phyloP scores from a whole-genome alignment of 2,797 vertebrate genomes.

The Myiotriccus ornatus region DNA sequence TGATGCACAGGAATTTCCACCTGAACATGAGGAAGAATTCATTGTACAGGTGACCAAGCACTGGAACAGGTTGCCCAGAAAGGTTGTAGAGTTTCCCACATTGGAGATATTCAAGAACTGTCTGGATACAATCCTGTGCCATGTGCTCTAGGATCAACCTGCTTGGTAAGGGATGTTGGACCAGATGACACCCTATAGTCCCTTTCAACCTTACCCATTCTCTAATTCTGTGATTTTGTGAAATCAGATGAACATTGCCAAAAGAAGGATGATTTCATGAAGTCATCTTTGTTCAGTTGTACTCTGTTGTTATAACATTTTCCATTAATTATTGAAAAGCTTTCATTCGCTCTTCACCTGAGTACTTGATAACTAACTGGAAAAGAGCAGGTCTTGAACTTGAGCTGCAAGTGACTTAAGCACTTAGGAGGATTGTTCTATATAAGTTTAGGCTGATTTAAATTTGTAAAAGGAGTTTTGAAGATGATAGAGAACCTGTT shows the following conservation, averaged over 20 bases:
- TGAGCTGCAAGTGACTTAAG: not conserved
- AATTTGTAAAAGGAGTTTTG: not conserved
- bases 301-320: not conserved
- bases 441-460: not conserved
- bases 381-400: not conserved
- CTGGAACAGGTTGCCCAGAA: not conserved
- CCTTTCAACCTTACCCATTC: not conserved
- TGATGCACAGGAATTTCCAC: not conserved
- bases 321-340: not conserved
- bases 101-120: not conserved
- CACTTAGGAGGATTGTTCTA: not conserved
- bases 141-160: not conserved
- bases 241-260: not conserved
- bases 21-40: not conserved
- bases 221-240: not conserved
- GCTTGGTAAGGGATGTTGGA: not conserved
- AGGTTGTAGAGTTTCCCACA: not conserved
- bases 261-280: not conserved
- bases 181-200: not conserved
- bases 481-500: not conserved
- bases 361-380: not conserved
- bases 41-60: accelerated
- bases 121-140: not conserved
- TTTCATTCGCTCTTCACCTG: not conserved
- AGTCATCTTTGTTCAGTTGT: not conserved